phyloP scores from a whole-genome alignment of 1,140 invertebrate species.

The Rhizoglyphus robini region DNA sequence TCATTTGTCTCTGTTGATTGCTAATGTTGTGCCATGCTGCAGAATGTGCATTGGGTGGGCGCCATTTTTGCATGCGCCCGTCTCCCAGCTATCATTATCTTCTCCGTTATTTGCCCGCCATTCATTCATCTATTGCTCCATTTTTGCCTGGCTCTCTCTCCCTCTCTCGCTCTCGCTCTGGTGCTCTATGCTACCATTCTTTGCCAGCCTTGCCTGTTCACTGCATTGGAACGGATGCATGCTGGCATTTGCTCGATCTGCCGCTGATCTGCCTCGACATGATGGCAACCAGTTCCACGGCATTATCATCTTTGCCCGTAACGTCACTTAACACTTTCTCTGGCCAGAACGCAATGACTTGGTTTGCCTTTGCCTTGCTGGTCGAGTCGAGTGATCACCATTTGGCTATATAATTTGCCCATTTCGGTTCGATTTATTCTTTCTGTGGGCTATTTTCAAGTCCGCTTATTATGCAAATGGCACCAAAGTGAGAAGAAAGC shows the following conservation, averaged over 20 bases:
- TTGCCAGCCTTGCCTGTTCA: neutral
- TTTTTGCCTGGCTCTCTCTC: neutral
- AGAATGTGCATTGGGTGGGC: neutral
- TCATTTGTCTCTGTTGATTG: neutral
- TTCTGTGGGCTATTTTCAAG: constrained; percentile 10
- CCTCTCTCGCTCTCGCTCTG: neutral
- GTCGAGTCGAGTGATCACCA: neutral
- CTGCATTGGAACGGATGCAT: constrained; percentile 8
- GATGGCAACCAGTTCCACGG: neutral
- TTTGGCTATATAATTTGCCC: neutral
- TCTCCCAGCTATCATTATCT: constrained; percentile 2
- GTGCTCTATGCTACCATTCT: neutral
- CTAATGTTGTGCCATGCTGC: neutral
- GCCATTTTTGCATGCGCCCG: neutral
- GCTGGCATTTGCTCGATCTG: constrained; percentile 5
- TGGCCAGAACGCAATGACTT: neutral
- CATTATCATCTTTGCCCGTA: neutral
- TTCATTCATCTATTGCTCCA: constrained; percentile 15
- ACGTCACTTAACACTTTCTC: neutral
- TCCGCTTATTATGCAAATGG: constrained; percentile 4
- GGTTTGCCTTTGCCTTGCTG: neutral
- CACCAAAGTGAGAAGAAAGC: neutral
- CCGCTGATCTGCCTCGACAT: neutral
- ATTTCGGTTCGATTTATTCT: neutral
- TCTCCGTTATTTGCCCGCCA: neutral